Conservation (phyloP, 2,113 vertebrate genomes). For the Antechinus flavipes region DNA sequence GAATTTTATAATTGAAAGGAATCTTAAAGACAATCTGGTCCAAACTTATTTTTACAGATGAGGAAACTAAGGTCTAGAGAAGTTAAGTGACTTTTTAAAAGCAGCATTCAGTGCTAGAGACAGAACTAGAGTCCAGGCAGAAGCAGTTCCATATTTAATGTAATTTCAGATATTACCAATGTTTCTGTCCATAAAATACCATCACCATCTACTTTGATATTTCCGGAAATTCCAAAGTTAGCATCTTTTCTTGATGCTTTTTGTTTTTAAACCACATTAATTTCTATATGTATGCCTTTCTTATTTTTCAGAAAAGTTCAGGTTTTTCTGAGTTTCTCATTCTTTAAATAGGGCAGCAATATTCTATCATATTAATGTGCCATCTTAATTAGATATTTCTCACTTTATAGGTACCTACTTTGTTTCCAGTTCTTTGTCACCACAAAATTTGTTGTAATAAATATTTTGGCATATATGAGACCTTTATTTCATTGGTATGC, state of each 20-base stretch:
- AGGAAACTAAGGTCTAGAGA: not conserved
- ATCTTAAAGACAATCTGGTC: not conserved
- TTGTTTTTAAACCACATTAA: not conserved
- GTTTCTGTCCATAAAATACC: not conserved
- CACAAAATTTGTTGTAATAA: not conserved
- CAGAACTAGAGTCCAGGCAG: not conserved
- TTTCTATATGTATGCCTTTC: not conserved
- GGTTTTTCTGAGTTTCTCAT: not conserved
- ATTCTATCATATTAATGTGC: not conserved
- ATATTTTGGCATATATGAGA: not conserved
- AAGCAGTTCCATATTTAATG: not conserved
- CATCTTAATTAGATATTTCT: not conserved
- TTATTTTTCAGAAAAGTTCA: not conserved
- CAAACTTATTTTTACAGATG: not conserved
- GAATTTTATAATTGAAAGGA: not conserved
- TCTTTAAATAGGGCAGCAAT: not conserved
- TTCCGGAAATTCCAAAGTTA: not conserved
- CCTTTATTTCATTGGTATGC: not conserved
- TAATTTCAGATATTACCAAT: not conserved
- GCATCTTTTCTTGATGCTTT: not conserved
- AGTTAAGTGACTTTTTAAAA: not conserved
- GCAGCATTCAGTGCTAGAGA: not conserved
- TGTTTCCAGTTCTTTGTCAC: not conserved
- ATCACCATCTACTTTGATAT: not conserved
- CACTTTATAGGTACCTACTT: not conserved